Evolutionary conservation across 2,797 vertebrate species (phyloP).

Genomic region (Heterohyrax brucei): DNA sequence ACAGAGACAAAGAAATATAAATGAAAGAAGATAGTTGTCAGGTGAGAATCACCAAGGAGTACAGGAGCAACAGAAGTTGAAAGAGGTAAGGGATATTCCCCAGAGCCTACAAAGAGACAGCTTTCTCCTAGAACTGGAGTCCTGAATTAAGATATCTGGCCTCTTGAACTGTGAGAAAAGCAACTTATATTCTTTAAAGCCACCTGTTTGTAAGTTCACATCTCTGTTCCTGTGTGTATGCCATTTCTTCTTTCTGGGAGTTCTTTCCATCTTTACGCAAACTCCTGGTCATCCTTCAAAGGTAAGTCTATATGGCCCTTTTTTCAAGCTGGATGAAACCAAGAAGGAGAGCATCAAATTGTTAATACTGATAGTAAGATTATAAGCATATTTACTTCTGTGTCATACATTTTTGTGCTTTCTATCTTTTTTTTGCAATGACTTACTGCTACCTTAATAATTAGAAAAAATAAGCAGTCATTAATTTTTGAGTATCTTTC

Average conservation of each 20-base stretch:
- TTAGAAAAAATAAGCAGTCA: slow-evolving; percentile 33
- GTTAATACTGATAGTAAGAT: neutral
- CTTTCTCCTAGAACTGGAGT: too few relatives aligned
- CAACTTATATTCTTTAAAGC: neutral
- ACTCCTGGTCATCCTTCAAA: slow-evolving; percentile 35
- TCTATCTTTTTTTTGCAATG: neutral
- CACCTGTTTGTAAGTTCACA: neutral
- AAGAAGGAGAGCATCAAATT: neutral
- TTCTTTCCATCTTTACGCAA: neutral
- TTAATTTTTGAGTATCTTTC: slow-evolving; percentile 5
- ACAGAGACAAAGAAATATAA: too few relatives aligned
- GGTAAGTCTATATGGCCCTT: neutral
- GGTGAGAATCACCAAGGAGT: too few relatives aligned
- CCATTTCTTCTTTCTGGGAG: neutral
- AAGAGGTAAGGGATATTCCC: neutral
- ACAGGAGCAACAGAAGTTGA: neutral
- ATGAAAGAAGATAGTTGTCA: too few relatives aligned
- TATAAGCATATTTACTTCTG: neutral
- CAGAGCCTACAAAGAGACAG: too few relatives aligned
- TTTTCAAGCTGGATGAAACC: neutral
- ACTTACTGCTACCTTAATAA: neutral
- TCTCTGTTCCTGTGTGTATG: neutral
- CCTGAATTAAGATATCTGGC: neutral
- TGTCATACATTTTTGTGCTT: neutral
- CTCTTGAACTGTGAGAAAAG: neutral